Evolutionary conservation across 1,140 invertebrate species (phyloP).

Genomic region (Agrypnia vestita): DNA sequence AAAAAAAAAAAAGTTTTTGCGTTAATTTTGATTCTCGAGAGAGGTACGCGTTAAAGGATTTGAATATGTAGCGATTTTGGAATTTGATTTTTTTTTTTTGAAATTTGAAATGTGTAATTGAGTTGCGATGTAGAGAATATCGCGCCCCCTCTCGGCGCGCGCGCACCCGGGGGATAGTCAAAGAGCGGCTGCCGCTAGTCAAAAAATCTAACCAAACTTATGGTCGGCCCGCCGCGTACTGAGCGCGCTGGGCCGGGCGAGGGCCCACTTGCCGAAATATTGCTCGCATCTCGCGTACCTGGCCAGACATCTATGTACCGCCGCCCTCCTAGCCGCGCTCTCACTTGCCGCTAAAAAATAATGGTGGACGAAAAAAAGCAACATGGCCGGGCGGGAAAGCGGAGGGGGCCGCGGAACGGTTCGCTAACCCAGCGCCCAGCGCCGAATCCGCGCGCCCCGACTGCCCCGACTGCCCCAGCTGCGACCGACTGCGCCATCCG

Average conservation of each 20-base stretch:
- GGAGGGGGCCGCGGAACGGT: conserved; percentile 40
- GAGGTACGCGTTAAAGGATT: not conserved
- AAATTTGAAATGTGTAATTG: conserved; percentile 2
- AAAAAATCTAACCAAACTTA: conserved; percentile 53
- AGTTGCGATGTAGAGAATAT: conserved; percentile 34
- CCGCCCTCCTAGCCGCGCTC: conserved; percentile 48
- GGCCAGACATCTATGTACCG: conserved; percentile 49
- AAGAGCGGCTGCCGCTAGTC: conserved; percentile 41
- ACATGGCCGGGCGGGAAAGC: conserved; percentile 27
- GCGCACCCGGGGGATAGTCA: conserved; percentile 39
- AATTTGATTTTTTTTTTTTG: no score
- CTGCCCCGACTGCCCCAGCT: no score
- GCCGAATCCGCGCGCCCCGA: conserved; percentile 52
- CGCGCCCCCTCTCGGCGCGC: conserved; percentile 26
- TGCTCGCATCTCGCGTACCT: conserved; percentile 47
- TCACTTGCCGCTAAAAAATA: conserved; percentile 59
- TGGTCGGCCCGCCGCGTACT: conserved; percentile 48
- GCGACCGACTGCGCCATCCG: no score
- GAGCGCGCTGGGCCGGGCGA: conserved; percentile 30
- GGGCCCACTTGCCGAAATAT: conserved; percentile 48
- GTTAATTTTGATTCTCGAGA: no score
- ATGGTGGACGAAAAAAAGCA: conserved; percentile 56
- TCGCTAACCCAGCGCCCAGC: conserved; percentile 51
- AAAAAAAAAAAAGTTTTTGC: no score
- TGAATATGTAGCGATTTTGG: not conserved